Base-by-base conservation (phyloP, 2,113 vertebrate species). In the Lampris incognitus region DNA sequence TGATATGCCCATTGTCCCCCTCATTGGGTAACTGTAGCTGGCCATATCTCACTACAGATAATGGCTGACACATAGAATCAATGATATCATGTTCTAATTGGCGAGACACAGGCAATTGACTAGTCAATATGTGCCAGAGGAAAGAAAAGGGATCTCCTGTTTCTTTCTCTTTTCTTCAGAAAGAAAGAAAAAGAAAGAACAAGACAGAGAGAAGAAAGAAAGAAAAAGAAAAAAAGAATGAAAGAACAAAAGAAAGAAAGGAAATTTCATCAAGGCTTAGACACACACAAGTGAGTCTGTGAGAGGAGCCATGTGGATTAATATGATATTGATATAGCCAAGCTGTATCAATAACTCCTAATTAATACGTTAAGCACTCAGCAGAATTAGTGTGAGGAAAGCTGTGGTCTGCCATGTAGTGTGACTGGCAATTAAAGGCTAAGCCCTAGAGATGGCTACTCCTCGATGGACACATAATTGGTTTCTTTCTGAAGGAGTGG, bases 401-500 rank as follows among this genome's bases (percentile, higher is more conserved):
- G 56, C 67, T 72, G 77, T 50, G 73, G 62, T 88, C 84, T 69
- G 81, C 84, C 78, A 61, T 84, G 79, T 76, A 81, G 75, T 81
- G 42, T 85, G 84, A 87, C 85, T 89, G 78, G 79, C 89, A 92
- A 93, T 93, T 92, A 92, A 24, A 84, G 72, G 71, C 82, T 83
- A 86, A 91, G 81, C 90, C 86, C 83, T 46, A 63, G 83, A 91
- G 87, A 91, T 74, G 83, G 82, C 71, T 83, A 52, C 69, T 87
- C 60, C 57, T 89, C 66, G 36, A 86, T 52, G 51, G 75, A 86
- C 52, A 72, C 49, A 56, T 90, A 90, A 91, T 88, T 86, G 88
- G 80, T 77, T 89, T 91, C 81, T 74, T 81, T 85, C 78, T 74
- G 74, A 83, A 82, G 83, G 73, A 83, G 71, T 51, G 76, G 65